Evolutionary conservation across 1,140 invertebrate genomes (phyloP), one percentile per base, ranked within the genome.

Genomic region (Nasonia giraulti): DNA sequence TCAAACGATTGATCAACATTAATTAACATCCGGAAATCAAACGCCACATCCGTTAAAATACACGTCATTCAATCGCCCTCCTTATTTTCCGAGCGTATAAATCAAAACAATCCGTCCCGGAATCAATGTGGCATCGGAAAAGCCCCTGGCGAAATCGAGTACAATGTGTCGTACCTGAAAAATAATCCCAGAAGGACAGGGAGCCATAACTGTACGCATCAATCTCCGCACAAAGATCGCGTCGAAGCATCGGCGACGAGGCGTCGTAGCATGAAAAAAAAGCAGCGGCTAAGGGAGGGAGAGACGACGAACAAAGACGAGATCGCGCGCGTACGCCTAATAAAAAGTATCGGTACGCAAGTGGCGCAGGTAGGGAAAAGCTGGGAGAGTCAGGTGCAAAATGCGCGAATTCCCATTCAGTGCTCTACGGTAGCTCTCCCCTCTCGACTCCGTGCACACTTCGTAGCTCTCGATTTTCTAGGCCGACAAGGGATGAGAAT

Each of bases 311-410:
- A 84, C 83, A 80, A 80, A 80, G 83, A 84, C 68, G 12, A n/a
- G 55, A 7, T 55, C 75, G 74, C 62, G 40, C 47, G 17, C 27
- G 33, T n/a, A 71, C 31, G 47, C 40, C 6, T 73, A 84, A 79
- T 73, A 79, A 79, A 80, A 84, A 74, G 78, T 74, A 84, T 80
- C 77, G 47, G 77, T 75, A 47, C 66, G 83, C 83, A 80, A 80
- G 83, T 80, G 77, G 47, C 50, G 31, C 47, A 84, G 83, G 77
- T 74, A 84, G 69, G 77, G 50, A 73, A 73, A 31, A 84, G 77
- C 23, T 20, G 68, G 27, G 50, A 66, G 83, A 84, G 77, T 84
- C 84, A 85, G 84, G 84, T 85, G 84, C 69, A 76, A 77, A 76
- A 37, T 69, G 73, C 73, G 79, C 73, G 73, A 85, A 81, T 85